Conservation (phyloP, 1,140 invertebrate genomes). For the Aphelenchoides avenae region DNA sequence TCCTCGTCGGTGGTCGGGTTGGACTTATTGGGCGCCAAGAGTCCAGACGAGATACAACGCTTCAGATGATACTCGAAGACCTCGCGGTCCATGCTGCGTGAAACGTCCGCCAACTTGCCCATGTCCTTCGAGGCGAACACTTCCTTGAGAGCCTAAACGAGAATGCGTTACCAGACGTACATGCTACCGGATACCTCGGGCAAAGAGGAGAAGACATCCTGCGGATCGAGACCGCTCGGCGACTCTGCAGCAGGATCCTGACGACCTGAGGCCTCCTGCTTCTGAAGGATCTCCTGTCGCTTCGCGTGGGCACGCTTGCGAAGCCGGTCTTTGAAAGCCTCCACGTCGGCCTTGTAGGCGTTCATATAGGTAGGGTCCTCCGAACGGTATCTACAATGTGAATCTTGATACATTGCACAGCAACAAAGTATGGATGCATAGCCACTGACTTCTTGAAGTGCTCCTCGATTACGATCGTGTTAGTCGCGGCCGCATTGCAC, state of each 20-base stretch:
- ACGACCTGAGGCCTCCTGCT: too few species aligned
- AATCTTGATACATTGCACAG: too few species aligned
- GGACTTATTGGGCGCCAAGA: conserved; percentile 93
- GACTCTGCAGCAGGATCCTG: too few species aligned
- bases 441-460: conserved; percentile 76
- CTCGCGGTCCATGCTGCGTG: conserved; percentile 79
- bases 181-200: conserved; percentile 70
- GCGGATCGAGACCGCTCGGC: conserved; percentile 90
- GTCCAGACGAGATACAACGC: conserved; percentile 86
- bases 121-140: conserved; percentile 79
- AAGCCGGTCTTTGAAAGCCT: conserved; percentile 80
- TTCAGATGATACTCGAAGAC: conserved; percentile 92
- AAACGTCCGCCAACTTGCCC: conserved; percentile 77
- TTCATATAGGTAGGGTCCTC: conserved; percentile 73
- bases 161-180: too few species aligned
- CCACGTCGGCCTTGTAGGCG: conserved; percentile 87
- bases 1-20: too few species aligned
- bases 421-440: too few species aligned
- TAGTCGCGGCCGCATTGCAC: conserved; percentile 80
- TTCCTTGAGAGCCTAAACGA: conserved; percentile 60
- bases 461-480: conserved; percentile 74
- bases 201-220: conserved; percentile 88
- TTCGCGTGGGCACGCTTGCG: conserved; percentile 79
- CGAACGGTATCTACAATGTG: conserved; percentile 37
- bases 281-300: conserved; percentile 69